phyloP scores from a whole-genome alignment of 2,888 invertebrate species.

The Pristionchus exspectatus region DNA sequence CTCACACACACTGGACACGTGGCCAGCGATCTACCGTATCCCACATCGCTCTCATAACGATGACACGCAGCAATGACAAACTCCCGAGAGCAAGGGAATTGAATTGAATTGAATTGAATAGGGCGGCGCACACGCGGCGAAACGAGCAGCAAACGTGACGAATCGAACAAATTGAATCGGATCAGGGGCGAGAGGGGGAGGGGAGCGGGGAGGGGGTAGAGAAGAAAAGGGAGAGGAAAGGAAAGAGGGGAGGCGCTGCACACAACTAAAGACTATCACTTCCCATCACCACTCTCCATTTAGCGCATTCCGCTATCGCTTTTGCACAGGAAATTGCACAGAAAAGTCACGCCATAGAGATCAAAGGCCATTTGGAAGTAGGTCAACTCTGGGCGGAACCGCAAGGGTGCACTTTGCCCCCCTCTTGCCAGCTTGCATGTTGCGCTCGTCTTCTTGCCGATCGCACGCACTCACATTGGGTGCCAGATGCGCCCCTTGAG shows the following conservation, averaged over 20 bases:
- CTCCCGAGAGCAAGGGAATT: no score
- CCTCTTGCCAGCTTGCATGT: not conserved
- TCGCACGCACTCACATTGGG: not conserved
- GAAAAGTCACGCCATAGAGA: not conserved
- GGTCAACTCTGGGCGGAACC: not conserved
- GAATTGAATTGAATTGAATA: not conserved
- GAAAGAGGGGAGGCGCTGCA: not conserved
- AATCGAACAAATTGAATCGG: slow-evolving; percentile 21
- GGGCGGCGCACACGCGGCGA: not conserved
- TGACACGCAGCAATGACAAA: no score
- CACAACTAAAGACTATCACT: not conserved
- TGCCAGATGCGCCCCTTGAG: not conserved
- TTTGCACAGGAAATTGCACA: not conserved
- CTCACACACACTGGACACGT: not conserved
- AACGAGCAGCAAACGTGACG: slow-evolving; percentile 35
- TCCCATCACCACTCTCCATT: not conserved
- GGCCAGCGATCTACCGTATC: not conserved
- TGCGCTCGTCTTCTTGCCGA: not conserved
- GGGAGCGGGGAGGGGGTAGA: not conserved
- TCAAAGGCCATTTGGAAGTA: not conserved
- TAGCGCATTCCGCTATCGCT: not conserved
- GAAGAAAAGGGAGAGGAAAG: not conserved
- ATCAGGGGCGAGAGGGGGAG: not conserved
- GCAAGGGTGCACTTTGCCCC: not conserved
- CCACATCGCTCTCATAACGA: no score